A percentile compares a stretch with the other conserved stretches of the same genome.
Evolutionary conservation across 2,113 vertebrate species (phyloP).

Genomic region (Phycodurus eques): DNA sequence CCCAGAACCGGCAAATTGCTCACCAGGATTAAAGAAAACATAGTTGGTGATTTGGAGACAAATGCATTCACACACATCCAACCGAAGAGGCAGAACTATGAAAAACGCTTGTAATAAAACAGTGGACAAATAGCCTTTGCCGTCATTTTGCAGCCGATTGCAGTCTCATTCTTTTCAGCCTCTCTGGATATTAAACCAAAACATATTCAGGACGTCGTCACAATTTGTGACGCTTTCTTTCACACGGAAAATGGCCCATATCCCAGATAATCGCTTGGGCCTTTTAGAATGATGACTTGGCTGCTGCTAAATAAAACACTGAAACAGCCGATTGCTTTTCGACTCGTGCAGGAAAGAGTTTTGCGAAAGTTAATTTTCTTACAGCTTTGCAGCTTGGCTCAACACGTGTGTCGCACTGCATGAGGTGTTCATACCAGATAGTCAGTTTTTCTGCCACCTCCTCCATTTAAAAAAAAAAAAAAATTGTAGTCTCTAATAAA

Average conservation of each 20-base stretch:
- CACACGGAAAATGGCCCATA: constrained; percentile 38
- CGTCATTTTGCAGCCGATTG: not conserved
- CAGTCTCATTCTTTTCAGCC: constrained; percentile 1
- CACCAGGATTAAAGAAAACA: constrained; percentile 53
- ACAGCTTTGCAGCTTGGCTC: not conserved
- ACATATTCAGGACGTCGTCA: constrained; percentile 21
- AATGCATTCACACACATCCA: constrained; percentile 3
- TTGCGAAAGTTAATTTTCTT: constrained; percentile 22
- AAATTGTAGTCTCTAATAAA: not conserved
- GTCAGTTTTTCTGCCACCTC: not conserved
- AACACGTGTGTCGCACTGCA: not conserved
- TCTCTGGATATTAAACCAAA: constrained; percentile 8
- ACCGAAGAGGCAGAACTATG: not conserved
- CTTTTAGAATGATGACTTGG: constrained; percentile 59
- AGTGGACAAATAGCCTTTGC: not conserved
- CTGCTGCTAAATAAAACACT: constrained; percentile 49
- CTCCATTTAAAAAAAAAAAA: not conserved
- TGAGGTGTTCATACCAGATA: not conserved
- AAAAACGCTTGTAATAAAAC: not conserved
- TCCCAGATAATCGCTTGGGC: constrained; percentile 46
- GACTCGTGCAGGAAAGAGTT: constrained; percentile 24
- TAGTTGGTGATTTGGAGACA: constrained; percentile 41
- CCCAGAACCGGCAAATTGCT: constrained; percentile 47
- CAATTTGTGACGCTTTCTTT: constrained; percentile 39
- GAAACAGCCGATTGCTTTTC: constrained; percentile 30